These are phyloP conservation scores for Etheostoma nigrum DNA, from an alignment of 2,797 vertebrate species.

Conservation along the genomic window DNA sequence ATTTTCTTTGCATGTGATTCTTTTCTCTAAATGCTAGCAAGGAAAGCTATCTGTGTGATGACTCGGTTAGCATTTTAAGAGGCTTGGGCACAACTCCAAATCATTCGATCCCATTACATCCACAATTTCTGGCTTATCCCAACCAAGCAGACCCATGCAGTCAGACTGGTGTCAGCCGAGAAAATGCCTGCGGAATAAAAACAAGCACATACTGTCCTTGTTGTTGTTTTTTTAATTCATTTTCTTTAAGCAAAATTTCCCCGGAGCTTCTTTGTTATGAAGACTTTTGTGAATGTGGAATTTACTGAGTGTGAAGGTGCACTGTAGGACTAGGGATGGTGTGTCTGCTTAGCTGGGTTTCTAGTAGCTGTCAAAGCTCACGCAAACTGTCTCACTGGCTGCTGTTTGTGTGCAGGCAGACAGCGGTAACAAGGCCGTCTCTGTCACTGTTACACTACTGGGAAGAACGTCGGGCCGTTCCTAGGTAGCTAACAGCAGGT, in stretches of 20 bases:
- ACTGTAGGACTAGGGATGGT: slow-evolving; percentile 17
- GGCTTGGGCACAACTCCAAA: slow-evolving; percentile 57
- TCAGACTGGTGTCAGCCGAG: slow-evolving; percentile 50
- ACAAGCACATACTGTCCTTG: slow-evolving; percentile 28
- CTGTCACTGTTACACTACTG: slow-evolving; percentile 13
- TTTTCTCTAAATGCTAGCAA: slow-evolving; percentile 7
- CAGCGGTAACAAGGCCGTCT: slow-evolving; percentile 19
- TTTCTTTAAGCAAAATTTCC: slow-evolving; percentile 11
- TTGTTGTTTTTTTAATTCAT: no score
- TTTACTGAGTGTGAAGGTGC: slow-evolving; percentile 44
- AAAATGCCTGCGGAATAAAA: slow-evolving; percentile 43
- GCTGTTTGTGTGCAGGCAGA: slow-evolving; percentile 20
- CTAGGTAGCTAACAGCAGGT: slow-evolving; percentile 13
- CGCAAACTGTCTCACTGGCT: slow-evolving; percentile 6
- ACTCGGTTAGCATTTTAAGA: slow-evolving; percentile 64
- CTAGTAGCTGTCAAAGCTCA: slow-evolving; percentile 4
- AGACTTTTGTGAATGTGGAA: slow-evolving; percentile 24
- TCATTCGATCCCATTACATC: slow-evolving; percentile 62
- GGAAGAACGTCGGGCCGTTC: slow-evolving; percentile 7
- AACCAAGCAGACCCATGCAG: slow-evolving; percentile 33
- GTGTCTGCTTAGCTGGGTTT: slow-evolving; percentile 25
- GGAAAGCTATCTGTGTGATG: slow-evolving; percentile 34
- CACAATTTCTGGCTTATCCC: slow-evolving; percentile 54
- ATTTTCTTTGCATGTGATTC: slow-evolving; percentile 14
- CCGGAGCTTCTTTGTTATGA: slow-evolving; percentile 23